Percentiles rank a stretch among this genome's conserved stretches.
These are phyloP conservation scores for Stratiolaelaps scimitus DNA, from an alignment of 1,140 invertebrate species.

Conservation along the genomic window DNA sequence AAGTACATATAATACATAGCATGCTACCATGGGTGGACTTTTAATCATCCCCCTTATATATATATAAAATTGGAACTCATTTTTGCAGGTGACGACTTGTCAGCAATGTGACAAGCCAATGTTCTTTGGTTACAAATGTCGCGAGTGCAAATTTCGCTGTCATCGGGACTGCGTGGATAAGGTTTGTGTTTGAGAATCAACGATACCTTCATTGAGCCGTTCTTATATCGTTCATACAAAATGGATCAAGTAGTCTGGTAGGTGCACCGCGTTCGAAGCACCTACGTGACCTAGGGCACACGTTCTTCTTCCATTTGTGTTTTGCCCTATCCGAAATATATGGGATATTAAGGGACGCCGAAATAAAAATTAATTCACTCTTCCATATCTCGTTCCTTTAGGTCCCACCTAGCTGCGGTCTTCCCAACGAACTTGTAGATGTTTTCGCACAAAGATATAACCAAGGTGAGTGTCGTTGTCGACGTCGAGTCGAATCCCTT, in stretches of 20 bases:
- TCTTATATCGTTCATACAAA: neutral
- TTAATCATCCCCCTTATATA: too few species aligned
- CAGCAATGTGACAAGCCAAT: slow-evolving; percentile 82
- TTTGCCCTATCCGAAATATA: neutral
- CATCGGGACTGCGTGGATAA: slow-evolving; percentile 76
- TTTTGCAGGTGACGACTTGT: slow-evolving; percentile 55
- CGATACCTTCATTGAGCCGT: neutral
- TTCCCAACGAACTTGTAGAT: slow-evolving; percentile 66
- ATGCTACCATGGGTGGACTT: too few species aligned
- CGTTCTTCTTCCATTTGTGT: neutral
- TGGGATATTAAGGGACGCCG: too few species aligned
- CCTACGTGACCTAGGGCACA: neutral
- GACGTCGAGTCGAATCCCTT: too few species aligned
- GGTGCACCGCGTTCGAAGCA: too few species aligned
- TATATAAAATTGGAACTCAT: too few species aligned
- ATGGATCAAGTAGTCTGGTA: neutral
- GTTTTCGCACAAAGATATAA: slow-evolving; percentile 47
- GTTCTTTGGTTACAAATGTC: slow-evolving; percentile 78
- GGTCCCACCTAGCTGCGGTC: slow-evolving; percentile 71
- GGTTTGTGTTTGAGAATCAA: too few species aligned
- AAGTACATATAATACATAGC: too few species aligned
- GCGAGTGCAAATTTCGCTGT: slow-evolving; percentile 89
- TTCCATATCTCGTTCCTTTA: neutral
- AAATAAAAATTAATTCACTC: neutral
- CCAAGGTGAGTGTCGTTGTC: slow-evolving; percentile 34